A percentile compares a stretch with the other conserved stretches of the same genome.
Conservation (phyloP, 2,888 invertebrate genomes). For the Drosophila mimica region DNA sequence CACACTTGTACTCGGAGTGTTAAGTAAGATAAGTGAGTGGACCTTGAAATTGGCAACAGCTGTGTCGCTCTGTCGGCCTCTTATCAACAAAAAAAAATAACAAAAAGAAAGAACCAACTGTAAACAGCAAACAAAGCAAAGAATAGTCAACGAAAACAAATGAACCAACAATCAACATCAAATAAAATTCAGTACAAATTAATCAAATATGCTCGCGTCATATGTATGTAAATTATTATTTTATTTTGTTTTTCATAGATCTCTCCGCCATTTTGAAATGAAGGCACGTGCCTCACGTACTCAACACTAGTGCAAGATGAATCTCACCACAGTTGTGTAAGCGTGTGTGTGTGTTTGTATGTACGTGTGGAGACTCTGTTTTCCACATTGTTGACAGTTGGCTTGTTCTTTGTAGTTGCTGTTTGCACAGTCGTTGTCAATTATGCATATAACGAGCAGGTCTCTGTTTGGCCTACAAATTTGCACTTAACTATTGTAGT, state of each 20-base stretch:
- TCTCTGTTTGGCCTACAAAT: conserved; percentile 54
- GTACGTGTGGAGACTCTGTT: conserved; percentile 23
- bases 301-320: conserved; percentile 7
- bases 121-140: conserved; percentile 31
- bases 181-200: conserved; percentile 31
- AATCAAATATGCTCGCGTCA: conserved; percentile 33
- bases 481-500: conserved; percentile 34
- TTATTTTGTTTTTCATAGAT: conserved; percentile 1
- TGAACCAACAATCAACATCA: conserved; percentile 1
- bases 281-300: conserved; percentile 46
- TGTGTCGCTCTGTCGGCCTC: conserved; percentile 42
- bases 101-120: conserved; percentile 13
- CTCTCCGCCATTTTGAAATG: conserved; percentile 48
- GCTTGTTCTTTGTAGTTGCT: not conserved
- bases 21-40: conserved; percentile 62
- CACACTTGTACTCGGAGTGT: conserved; percentile 43
- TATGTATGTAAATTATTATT: conserved; percentile 20
- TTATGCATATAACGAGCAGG: conserved; percentile 41
- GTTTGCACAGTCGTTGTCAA: conserved; percentile 32
- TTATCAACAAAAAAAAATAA: conserved; percentile 20
- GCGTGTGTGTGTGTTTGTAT: not conserved
- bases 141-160: conserved; percentile 18
- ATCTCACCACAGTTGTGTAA: conserved; percentile 25
- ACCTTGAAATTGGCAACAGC: conserved; percentile 75
- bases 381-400: conserved; percentile 25